Conservation (phyloP, 2,797 vertebrate species). For the Galago senegalensis region DNA sequence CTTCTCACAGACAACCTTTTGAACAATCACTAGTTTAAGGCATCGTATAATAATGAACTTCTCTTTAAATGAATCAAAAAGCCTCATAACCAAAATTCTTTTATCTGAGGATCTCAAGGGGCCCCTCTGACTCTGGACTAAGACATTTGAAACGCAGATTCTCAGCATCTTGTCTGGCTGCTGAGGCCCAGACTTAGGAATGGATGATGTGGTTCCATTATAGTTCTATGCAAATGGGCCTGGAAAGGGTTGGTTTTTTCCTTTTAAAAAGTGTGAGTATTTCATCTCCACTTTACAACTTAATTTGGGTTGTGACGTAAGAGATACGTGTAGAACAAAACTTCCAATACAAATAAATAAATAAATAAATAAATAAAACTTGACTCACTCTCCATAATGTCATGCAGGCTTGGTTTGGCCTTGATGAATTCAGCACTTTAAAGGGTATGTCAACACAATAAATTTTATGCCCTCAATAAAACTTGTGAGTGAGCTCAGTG, state of each 20-base stretch:
- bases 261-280: constrained; percentile 27
- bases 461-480: constrained; percentile 87
- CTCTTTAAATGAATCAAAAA: constrained; percentile 75
- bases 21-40: constrained; percentile 71
- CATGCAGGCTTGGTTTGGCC: constrained; percentile 69
- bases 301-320: constrained; percentile 71
- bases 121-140: background rate
- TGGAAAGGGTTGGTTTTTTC: constrained; percentile 67
- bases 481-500: constrained; percentile 82
- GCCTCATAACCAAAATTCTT: constrained; percentile 61
- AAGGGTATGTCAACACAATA: constrained; percentile 86
- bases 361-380: constrained; percentile 49
- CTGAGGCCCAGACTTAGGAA: constrained; percentile 25
- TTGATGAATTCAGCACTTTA: constrained; percentile 79
- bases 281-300: background rate
- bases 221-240: constrained; percentile 33
- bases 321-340: constrained; percentile 55
- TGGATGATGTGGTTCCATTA: constrained; percentile 58
- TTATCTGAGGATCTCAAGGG: constrained; percentile 40
- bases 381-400: constrained; percentile 64
- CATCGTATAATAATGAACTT: constrained; percentile 60
- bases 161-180: background rate
- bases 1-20: constrained; percentile 64
- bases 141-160: constrained; percentile 55
- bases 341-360: background rate